Evolutionary conservation across 2,888 invertebrate species (phyloP).

Genomic region (Meiosimyza platycephala): DNA sequence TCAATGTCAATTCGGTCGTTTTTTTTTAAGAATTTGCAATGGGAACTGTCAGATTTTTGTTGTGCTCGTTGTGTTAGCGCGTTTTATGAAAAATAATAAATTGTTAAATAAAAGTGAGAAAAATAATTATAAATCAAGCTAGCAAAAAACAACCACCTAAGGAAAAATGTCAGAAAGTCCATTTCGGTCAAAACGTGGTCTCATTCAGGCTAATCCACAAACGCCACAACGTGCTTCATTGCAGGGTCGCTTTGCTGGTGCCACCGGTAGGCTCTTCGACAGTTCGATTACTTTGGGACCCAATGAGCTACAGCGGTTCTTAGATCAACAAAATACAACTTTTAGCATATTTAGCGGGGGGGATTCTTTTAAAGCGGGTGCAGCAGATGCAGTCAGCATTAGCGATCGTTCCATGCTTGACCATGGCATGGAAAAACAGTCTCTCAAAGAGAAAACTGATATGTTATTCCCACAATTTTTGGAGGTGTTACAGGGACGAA

Average conservation of each 20-base stretch:
- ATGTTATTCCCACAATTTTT: slow-evolving; percentile 62
- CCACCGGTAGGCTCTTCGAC: slow-evolving; percentile 40
- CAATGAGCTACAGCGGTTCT: slow-evolving; percentile 52
- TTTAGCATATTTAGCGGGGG: slow-evolving; percentile 33
- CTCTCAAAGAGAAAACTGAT: slow-evolving; percentile 56
- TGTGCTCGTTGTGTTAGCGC: slow-evolving; percentile 15
- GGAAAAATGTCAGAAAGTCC: slow-evolving; percentile 47
- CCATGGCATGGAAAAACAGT: slow-evolving; percentile 36
- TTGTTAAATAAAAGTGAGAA: background rate
- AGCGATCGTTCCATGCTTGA: slow-evolving; percentile 42
- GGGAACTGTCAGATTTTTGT: background rate
- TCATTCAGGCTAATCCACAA: slow-evolving; percentile 45
- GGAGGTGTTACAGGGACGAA: slow-evolving; percentile 62
- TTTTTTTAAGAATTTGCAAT: no score
- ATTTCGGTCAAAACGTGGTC: slow-evolving; percentile 45
- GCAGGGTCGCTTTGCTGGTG: background rate
- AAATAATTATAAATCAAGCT: background rate
- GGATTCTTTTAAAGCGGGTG: background rate
- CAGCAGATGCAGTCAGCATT: slow-evolving; percentile 43
- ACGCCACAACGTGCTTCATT: slow-evolving; percentile 35
- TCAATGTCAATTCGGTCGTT: no score
- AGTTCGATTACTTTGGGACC: slow-evolving; percentile 56
- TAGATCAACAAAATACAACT: slow-evolving; percentile 45
- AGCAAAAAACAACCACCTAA: no score
- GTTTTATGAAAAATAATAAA: background rate